Conservation (phyloP, 1,140 invertebrate genomes). For the Belonocnema kinseyi region DNA sequence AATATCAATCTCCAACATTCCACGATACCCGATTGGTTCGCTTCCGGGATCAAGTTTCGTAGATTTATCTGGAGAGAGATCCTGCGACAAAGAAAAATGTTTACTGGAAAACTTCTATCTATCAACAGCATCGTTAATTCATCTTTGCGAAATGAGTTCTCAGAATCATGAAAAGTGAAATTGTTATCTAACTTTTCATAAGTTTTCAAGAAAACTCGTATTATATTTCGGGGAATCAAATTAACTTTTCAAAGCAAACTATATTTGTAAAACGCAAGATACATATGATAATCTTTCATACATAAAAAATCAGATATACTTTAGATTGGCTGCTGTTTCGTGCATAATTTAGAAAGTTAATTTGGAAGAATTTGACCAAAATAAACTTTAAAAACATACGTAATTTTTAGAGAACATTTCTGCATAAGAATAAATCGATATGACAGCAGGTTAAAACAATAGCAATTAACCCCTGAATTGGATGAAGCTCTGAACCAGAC, state of each 20-base stretch:
- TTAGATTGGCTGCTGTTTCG: no score
- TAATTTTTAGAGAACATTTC: not conserved
- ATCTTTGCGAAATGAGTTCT: slow-evolving; percentile 10
- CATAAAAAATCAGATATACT: no score
- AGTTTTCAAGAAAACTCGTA: not conserved
- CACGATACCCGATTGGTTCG: slow-evolving; percentile 18
- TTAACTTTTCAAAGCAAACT: no score
- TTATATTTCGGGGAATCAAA: no score
- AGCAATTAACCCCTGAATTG: slow-evolving; percentile 66
- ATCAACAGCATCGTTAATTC: slow-evolving; percentile 3
- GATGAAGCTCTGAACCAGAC: slow-evolving; percentile 60
- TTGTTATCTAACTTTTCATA: slow-evolving; percentile 1
- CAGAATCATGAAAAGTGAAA: slow-evolving; percentile 19
- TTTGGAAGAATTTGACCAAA: no score
- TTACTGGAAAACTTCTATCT: slow-evolving; percentile 24
- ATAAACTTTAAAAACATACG: no score
- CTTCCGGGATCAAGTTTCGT: slow-evolving; percentile 18
- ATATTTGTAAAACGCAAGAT: no score
- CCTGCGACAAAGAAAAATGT: slow-evolving; percentile 23
- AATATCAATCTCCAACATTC: slow-evolving; percentile 23
- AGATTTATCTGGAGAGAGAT: slow-evolving; percentile 15
- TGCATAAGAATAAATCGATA: slow-evolving; percentile 45
- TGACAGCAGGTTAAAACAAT: slow-evolving; percentile 59
- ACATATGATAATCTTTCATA: no score
- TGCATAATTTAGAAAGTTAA: no score